Evolutionary conservation across 2,888 invertebrate genomes (phyloP).

Genomic region (Silvanus unidentatus): DNA sequence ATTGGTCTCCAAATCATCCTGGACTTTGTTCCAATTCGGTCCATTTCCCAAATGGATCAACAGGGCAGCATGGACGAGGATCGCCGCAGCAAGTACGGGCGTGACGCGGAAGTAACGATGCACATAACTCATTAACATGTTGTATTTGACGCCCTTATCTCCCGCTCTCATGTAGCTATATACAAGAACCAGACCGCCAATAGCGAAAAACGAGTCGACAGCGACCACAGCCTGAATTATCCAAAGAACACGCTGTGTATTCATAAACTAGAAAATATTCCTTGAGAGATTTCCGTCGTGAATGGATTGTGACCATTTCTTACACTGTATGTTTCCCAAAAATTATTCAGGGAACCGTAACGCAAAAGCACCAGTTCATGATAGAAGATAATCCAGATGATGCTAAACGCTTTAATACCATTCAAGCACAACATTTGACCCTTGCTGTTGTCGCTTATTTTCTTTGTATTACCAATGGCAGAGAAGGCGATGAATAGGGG

Average conservation of each 20-base stretch:
- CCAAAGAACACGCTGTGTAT: not conserved
- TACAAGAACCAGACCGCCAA: slow-evolving; percentile 54
- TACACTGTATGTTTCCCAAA: not conserved
- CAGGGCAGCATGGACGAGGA: slow-evolving; percentile 8
- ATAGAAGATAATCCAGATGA: not conserved
- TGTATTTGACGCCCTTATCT: slow-evolving; percentile 31
- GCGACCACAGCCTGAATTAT: slow-evolving; percentile 20
- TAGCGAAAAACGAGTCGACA: slow-evolving; percentile 58
- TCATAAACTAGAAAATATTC: not conserved
- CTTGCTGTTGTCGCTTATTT: not conserved
- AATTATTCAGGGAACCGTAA: not conserved
- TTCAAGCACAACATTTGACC: not conserved
- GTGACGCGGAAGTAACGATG: slow-evolving; percentile 34
- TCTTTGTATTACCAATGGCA: not conserved
- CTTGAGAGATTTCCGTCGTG: too few relatives aligned
- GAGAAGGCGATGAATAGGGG: not conserved
- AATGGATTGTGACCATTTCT: not conserved
- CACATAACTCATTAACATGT: slow-evolving; percentile 28
- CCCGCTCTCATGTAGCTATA: slow-evolving; percentile 38
- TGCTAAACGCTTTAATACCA: slow-evolving; percentile 2
- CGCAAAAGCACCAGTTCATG: not conserved
- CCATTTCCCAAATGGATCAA: slow-evolving; percentile 12
- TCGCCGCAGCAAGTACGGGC: slow-evolving; percentile 17
- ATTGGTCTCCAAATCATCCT: slow-evolving; percentile 2
- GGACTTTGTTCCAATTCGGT: slow-evolving; percentile 36